Evolutionary conservation across 2,888 invertebrate genomes (phyloP).

Genomic region (Parnassius apollo): DNA sequence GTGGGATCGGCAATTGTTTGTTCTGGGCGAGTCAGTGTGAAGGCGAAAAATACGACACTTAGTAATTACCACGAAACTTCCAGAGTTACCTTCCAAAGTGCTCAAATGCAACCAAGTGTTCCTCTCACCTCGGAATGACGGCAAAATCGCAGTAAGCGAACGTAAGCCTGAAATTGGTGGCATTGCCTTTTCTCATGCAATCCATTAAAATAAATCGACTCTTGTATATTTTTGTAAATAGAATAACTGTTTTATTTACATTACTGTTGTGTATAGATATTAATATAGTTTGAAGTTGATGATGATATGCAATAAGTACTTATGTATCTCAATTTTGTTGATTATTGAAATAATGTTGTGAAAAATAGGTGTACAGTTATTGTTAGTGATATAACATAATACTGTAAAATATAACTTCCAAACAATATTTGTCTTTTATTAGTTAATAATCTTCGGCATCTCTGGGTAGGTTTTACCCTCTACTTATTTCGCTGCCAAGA

Average conservation of each 20-base stretch:
- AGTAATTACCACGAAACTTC: conserved; percentile 43
- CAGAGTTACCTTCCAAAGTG: conserved; percentile 51
- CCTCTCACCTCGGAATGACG: conserved; percentile 39
- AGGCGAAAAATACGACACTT: conserved; percentile 80
- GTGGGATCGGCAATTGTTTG: conserved; percentile 96
- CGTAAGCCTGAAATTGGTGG: conserved; percentile 30
- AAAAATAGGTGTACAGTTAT: conserved; percentile 63
- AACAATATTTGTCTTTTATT: conserved; percentile 31
- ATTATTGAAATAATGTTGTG: conserved; percentile 51
- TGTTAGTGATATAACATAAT: conserved; percentile 47
- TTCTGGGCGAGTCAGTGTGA: conserved; percentile 94
- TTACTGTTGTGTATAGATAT: conserved; percentile 32
- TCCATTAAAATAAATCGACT: conserved; percentile 31
- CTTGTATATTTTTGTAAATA: conserved; percentile 69
- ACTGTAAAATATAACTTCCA: conserved; percentile 52
- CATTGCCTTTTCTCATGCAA: conserved; percentile 18
- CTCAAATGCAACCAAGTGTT: conserved; percentile 61
- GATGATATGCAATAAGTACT: conserved; percentile 60
- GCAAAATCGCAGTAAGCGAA: conserved; percentile 34
- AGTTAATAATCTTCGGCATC: not conserved
- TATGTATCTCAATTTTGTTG: conserved; percentile 57
- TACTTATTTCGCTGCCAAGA: too few relatives aligned
- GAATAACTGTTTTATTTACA: conserved; percentile 42
- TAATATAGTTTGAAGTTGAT: conserved; percentile 25
- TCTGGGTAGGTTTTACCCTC: too few relatives aligned